A percentile compares a stretch with the other conserved stretches of the same genome.
Evolutionary conservation across 2,113 vertebrate species (phyloP).

Genomic region (Grammomys dolichurus): DNA sequence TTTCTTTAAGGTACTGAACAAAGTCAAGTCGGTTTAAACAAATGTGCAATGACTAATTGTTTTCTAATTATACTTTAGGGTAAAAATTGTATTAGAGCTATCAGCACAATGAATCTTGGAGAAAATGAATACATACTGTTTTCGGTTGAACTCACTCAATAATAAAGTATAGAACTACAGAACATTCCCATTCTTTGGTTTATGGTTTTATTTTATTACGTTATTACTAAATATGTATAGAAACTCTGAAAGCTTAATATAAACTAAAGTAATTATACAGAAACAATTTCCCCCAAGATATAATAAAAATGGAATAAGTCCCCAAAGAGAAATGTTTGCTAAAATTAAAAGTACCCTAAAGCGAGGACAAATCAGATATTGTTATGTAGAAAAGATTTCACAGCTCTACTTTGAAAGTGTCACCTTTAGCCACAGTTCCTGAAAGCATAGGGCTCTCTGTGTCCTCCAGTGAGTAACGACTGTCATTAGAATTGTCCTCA

Average conservation of each 20-base stretch:
- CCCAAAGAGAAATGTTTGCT: neutral
- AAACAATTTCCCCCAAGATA: neutral
- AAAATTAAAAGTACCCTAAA: slow-evolving; percentile 53
- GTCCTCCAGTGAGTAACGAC: neutral
- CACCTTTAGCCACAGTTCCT: neutral
- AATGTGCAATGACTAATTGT: slow-evolving; percentile 32
- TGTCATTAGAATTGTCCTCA: neutral
- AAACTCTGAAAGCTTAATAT: neutral
- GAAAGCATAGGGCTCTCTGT: neutral
- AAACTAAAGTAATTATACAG: neutral
- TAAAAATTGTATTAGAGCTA: slow-evolving; percentile 5
- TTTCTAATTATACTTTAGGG: slow-evolving; percentile 52
- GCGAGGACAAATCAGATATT: neutral
- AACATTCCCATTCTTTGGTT: neutral
- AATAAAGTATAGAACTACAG: neutral
- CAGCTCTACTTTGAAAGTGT: neutral
- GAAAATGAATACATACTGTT: slow-evolving; percentile 3
- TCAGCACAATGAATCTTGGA: slow-evolving; percentile 6
- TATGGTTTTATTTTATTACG: neutral
- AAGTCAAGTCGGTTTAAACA: slow-evolving; percentile 54
- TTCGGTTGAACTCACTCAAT: slow-evolving; percentile 20
- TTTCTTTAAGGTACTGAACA: slow-evolving; percentile 1
- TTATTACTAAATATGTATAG: neutral
- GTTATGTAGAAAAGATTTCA: neutral
- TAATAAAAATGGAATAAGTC: slow-evolving; percentile 11